Conservation (phyloP, 2,797 vertebrate genomes). For the Margarornis squamiger region DNA sequence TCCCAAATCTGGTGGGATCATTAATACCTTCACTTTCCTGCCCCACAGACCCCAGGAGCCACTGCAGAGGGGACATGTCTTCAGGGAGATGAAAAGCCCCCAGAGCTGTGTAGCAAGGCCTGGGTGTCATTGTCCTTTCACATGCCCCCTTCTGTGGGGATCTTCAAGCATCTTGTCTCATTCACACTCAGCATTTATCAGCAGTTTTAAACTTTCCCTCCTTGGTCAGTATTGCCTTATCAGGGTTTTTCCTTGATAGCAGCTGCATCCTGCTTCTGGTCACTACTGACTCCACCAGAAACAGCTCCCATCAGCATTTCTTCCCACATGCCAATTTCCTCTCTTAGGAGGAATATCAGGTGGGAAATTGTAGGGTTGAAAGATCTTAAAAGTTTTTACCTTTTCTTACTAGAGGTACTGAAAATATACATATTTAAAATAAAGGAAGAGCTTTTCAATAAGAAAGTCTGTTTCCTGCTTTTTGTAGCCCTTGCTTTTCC, state of each 20-base stretch:
- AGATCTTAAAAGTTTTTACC: background rate
- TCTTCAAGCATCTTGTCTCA: background rate
- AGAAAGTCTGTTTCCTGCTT: background rate
- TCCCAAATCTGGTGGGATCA: background rate
- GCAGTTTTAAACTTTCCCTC: background rate
- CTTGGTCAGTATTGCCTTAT: background rate
- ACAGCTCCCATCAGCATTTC: background rate
- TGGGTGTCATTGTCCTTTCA: background rate
- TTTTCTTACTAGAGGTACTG: background rate
- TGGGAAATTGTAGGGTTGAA: background rate
- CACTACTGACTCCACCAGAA: background rate
- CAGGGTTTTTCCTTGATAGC: background rate
- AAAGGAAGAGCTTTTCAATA: background rate
- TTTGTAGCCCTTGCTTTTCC: background rate
- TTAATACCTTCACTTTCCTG: background rate
- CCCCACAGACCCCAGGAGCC: rapidly evolving
- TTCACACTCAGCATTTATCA: background rate
- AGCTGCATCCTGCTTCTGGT: background rate
- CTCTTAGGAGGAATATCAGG: background rate
- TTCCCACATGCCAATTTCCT: background rate
- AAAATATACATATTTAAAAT: background rate
- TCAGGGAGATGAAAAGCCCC: background rate
- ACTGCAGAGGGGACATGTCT: background rate
- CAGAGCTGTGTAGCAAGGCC: background rate
- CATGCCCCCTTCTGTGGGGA: rapidly evolving